Conservation (phyloP, 1,140 invertebrate genomes). For the Cotesia vestalis region DNA sequence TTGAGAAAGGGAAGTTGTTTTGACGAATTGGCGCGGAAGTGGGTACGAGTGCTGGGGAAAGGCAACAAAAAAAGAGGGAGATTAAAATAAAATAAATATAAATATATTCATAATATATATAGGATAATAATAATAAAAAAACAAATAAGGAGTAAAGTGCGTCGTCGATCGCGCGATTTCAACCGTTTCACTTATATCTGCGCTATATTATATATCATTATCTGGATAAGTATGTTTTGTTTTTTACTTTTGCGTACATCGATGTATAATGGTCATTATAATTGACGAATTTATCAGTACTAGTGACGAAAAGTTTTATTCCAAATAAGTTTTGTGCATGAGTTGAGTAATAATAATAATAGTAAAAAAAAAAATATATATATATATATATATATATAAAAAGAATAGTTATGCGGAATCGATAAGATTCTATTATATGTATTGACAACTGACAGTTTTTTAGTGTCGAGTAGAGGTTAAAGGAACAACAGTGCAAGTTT, state of each 20-base stretch:
- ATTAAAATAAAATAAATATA: constrained; percentile 5
- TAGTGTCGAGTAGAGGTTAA: background rate
- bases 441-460: constrained; percentile 9
- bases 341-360: background rate
- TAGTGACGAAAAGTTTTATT: too few species aligned
- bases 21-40: constrained; percentile 28
- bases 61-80: constrained; percentile 12
- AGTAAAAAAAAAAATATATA: background rate
- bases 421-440: background rate
- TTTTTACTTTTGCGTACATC: background rate
- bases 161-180: constrained; percentile 26
- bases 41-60: constrained; percentile 9
- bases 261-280: too few species aligned
- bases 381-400: too few species aligned
- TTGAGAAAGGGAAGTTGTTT: constrained; percentile 16
- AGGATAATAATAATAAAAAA: constrained; percentile 21
- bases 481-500: background rate
- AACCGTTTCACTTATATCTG: background rate
- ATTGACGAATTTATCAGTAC: too few species aligned
- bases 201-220: too few species aligned
- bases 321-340: too few species aligned
- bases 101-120: background rate
- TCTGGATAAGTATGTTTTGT: background rate
- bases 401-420: constrained; percentile 12
- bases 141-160: constrained; percentile 33